Percentiles rank a stretch among this genome's conserved stretches.
These are phyloP conservation scores for Rhyzopertha dominica DNA, from an alignment of 1,140 invertebrate species.

Conservation along the genomic window DNA sequence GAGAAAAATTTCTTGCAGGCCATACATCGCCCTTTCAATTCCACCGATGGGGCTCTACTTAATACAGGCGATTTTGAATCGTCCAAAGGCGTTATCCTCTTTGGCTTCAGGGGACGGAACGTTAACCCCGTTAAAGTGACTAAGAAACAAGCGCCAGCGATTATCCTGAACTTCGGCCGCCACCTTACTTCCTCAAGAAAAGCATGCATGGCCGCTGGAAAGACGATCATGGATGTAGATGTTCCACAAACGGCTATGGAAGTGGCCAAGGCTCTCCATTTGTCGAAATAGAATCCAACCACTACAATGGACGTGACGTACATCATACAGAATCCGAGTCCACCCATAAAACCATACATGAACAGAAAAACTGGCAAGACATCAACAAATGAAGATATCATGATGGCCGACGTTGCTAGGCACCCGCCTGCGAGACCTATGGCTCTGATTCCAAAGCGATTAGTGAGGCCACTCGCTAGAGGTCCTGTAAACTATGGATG, in stretches of 20 bases:
- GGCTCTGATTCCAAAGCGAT: constrained; percentile 67
- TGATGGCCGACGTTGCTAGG: constrained; percentile 53
- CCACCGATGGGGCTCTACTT: too few species aligned
- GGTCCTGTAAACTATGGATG: constrained; percentile 72
- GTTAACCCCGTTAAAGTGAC: constrained; percentile 22
- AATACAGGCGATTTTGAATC: too few species aligned
- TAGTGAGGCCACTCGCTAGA: constrained; percentile 66
- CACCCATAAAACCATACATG: constrained; percentile 63
- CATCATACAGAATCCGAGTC: constrained; percentile 82
- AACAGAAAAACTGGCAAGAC: constrained; percentile 55
- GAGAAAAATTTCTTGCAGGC: too few species aligned
- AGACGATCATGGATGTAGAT: constrained; percentile 66
- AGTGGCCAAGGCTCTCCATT: constrained; percentile 68
- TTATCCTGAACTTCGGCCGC: constrained; percentile 49
- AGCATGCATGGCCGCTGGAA: constrained; percentile 55
- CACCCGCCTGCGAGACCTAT: constrained; percentile 64
- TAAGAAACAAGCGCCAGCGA: constrained; percentile 42
- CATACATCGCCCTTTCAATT: too few species aligned
- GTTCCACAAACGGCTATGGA: constrained; percentile 75
- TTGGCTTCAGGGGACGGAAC: constrained; percentile 26
- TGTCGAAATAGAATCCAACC: constrained; percentile 81
- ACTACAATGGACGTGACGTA: constrained; percentile 79
- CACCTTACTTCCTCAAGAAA: constrained; percentile 51
- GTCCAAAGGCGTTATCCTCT: too few species aligned
- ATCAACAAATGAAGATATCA: constrained; percentile 53